Conservation (phyloP, 2,888 invertebrate genomes). For the Lypha dubia region DNA sequence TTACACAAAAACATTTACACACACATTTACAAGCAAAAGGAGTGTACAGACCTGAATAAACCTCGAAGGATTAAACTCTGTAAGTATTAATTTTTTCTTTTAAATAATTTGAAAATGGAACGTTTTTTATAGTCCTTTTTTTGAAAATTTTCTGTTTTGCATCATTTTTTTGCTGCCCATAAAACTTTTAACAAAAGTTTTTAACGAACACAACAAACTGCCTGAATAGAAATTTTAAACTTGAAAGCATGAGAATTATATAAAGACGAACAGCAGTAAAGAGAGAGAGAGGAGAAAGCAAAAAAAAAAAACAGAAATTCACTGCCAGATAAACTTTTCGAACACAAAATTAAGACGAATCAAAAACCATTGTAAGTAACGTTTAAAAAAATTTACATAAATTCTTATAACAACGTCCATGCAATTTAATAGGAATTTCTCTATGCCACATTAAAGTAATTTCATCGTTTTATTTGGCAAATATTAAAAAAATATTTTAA, state of each 20-base stretch:
- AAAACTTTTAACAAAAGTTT: constrained; percentile 49
- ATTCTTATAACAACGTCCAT: background rate
- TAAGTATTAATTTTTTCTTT: too few relatives aligned
- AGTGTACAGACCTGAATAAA: too few relatives aligned
- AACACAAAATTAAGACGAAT: constrained; percentile 66
- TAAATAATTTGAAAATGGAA: too few relatives aligned
- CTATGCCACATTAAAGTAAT: too few relatives aligned
- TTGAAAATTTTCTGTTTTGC: background rate
- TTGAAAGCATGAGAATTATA: background rate
- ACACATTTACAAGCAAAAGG: too few relatives aligned
- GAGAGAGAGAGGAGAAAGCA: background rate
- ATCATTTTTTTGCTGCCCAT: constrained; percentile 10
- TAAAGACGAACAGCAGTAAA: background rate
- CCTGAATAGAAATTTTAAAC: background rate
- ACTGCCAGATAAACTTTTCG: constrained; percentile 38
- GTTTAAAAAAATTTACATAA: constrained; percentile 67
- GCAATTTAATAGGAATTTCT: background rate
- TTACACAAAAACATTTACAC: too few relatives aligned
- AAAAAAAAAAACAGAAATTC: constrained; percentile 5
- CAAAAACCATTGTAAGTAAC: constrained; percentile 59
- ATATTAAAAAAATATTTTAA: too few relatives aligned
- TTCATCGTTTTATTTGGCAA: too few relatives aligned
- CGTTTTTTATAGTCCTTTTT: background rate
- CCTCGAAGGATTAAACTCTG: too few relatives aligned
- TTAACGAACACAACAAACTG: constrained; percentile 25